Base-by-base conservation (phyloP, 2,113 vertebrate genomes). In the Sakesphorus luctuosus region DNA sequence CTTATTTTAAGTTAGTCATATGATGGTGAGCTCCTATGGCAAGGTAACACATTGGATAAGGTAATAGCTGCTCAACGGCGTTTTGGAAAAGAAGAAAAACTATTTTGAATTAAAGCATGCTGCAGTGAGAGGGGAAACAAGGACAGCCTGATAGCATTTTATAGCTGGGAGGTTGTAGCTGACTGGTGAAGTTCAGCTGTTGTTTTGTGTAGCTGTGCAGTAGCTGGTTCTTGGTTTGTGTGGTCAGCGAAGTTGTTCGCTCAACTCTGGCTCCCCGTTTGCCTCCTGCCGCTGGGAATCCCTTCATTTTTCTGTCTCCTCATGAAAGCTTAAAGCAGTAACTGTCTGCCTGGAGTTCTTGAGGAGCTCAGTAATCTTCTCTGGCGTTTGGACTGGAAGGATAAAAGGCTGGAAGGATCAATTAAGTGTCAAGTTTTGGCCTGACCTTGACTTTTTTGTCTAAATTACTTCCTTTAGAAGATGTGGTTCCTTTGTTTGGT, bases 231-330 rank as follows among this genome's bases (percentile, higher is more conserved):
- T 55, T 58, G 55, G 33, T 52, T 72, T 78, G 44, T 11, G 35
- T 63, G 67, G 56, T 78, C 84, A 52, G 69, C 73, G 63, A 26
- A 74, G 63, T 10, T 59, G 63, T 63, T 84, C 29, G 43, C 53
- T 55, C 58, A 6, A n/a, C 23, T 50, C 46, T 67, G 61, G 18
- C 25, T 84, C 44, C 46, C 13, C 0, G 4, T 50, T 59, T 67
- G 35, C 20, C 0, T 1, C 29, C 35, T 2, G 2, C 26, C 0
- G 7, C 40, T 19, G 31, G 33, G 52, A 40, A 33, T 62, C 31
- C 0, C 0, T 67, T 50, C 31, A 1, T 52, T 83, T 59, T 33
- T 52, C 47, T 38, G 77, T 25, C 56, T 62, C 11, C 2, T 56
- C 4, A 1, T 0, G 20, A 56, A 40, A 87, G 40, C 71, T 71